These are phyloP conservation scores for Alfaro cultratus DNA, from an alignment of 2,797 vertebrate genomes.

Conservation along the genomic window DNA sequence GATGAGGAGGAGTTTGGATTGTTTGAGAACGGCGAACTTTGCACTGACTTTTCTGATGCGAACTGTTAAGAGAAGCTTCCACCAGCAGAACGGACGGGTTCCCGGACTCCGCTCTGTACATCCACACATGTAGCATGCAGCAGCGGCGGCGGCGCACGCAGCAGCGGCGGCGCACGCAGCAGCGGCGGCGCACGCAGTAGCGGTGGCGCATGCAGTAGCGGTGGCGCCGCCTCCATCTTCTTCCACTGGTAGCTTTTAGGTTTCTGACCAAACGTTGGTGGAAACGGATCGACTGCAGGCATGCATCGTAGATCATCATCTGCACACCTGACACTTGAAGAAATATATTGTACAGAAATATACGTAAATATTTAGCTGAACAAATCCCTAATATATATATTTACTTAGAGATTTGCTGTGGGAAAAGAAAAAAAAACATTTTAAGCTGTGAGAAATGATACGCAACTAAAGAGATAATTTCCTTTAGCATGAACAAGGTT, in stretches of 20 bases:
- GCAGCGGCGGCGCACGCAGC: slow-evolving; percentile 24
- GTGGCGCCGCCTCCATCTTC: slow-evolving; percentile 31
- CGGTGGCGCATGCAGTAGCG: slow-evolving; percentile 27
- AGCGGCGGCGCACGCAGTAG: slow-evolving; percentile 21
- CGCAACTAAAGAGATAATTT: slow-evolving; percentile 59
- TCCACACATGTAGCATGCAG: slow-evolving; percentile 63
- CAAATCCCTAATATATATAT: slow-evolving; percentile 59
- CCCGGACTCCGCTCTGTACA: slow-evolving; percentile 23
- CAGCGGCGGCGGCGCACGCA: background rate
- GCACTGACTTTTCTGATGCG: slow-evolving; percentile 60
- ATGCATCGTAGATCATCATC: slow-evolving; percentile 50
- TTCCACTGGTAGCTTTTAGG: slow-evolving; percentile 47
- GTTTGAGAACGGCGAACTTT: slow-evolving; percentile 41
- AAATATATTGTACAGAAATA: slow-evolving; percentile 73
- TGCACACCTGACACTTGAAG: slow-evolving; percentile 45
- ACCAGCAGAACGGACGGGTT: slow-evolving; percentile 57
- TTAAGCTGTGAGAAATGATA: slow-evolving; percentile 63
- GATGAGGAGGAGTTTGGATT: slow-evolving; percentile 5
- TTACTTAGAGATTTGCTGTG: slow-evolving; percentile 36
- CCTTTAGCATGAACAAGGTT: slow-evolving; percentile 70
- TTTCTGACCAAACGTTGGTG: slow-evolving; percentile 42
- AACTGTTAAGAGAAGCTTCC: slow-evolving; percentile 30
- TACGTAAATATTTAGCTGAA: slow-evolving; percentile 66
- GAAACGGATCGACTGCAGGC: slow-evolving; percentile 44
- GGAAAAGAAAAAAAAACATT: slow-evolving; percentile 16